Base-by-base conservation (phyloP, 2,113 vertebrate species). In the Galeopterus variegatus region DNA sequence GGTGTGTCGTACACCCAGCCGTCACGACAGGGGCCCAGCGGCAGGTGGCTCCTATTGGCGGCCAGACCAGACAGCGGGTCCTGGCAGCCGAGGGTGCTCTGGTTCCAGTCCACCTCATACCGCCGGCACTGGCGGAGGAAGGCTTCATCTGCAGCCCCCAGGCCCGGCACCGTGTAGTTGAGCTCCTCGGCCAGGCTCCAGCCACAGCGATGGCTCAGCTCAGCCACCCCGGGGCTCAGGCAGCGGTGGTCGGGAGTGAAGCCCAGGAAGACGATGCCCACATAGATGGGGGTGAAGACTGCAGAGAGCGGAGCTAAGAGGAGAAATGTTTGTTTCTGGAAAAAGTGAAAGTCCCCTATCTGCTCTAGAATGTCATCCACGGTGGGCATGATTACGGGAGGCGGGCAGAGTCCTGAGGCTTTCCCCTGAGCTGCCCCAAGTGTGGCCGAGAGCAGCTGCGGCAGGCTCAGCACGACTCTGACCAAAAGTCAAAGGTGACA, bases 241-340 rank as follows among this genome's bases (percentile, higher is more conserved):
- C 99, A 99, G 93, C 58, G 99, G 92, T 99, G 99, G 41, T 98
- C 94, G 0, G 99, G 99, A 48, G 10, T 98, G 86, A 99, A 98
- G 5, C 97, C 99, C 0, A 99, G 97, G 96, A 99, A 99, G 69
- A 99, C 97, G 0, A 99, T 98, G 56, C 99, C 99, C 94, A 99
- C 98, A 0, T 99, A 99, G 88, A 99, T 92, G 0, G 99, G 99
- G 26, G 98, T 83, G 69, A 99, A 99, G 1, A 97, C 17, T 1
- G 65, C 97, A 0, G 99, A 99, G 31, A 99, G 76, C 28, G 99
- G 90, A 24, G 98, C 97, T 0, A 99, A 82, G 50, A 99, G 52
- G 45, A 99, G 88, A 87, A 99, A 99, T 0, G 86, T 96, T 88
- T 98, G 98, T 82, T 99, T 99, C 98, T 99, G 99, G 95, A 99